Evolutionary conservation across 2,797 vertebrate genomes (phyloP), one percentile per base, ranked within the genome.

Genomic region (Phalloptychus januarius): DNA sequence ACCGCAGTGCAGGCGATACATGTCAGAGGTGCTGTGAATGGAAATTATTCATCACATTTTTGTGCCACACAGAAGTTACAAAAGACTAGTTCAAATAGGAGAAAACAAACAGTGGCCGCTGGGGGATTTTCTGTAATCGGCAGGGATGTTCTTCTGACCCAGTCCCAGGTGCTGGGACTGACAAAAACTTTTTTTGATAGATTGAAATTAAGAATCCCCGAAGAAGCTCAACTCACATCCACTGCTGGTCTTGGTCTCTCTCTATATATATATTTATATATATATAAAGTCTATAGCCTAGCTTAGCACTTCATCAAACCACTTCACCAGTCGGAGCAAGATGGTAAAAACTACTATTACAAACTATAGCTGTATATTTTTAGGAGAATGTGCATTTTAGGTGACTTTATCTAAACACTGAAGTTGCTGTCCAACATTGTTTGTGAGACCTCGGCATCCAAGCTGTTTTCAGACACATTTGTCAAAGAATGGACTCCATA

Each of bases 31-130:
- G 7, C 11, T 15, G 42, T 36, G 20, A 6, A 28, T 16, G 31
- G 56, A 75, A 75, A 33, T 75, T 44, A 33, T 63, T 31, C 28
- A 31, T 45, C 25, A n/a, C 36, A 56, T 56, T 40, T 69, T 72
- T 13, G 10, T 20, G 15, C 42, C 15, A 71, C 44, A 46, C 70
- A 46, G n/a, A 71, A 20, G n/a, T 31, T 33, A 71, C 70, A 8
- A 31, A 46, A 31, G 46, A 11, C 16, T 56, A 56, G 33, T 73
- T 25, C 23, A 25, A 40, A 28, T 25, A 42, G 38, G 4, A 40
- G 23, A 12, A 69, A 42, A 42, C 25, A 69, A 42, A n/a, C 25
- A 69, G 38, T 5, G 38, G 65, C 23, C 38, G 40, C 23, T 42
- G 23, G 11, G 65, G 65, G 38, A 38, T 38, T 67, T 23, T 40